Conservation (phyloP, 2,797 vertebrate genomes). For the Sebastes trivittatus region DNA sequence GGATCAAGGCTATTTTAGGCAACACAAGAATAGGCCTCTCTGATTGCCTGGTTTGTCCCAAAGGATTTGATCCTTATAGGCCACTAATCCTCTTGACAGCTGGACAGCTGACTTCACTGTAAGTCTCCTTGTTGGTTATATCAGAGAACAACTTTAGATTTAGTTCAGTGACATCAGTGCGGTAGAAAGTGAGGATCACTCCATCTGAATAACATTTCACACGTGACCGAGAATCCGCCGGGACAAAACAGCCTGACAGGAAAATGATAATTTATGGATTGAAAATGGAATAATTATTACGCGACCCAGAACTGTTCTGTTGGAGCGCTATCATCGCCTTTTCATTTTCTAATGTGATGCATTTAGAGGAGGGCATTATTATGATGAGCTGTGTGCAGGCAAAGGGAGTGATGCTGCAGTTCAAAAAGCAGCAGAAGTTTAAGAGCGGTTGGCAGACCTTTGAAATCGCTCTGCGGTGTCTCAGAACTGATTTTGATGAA, state of each 20-base stretch:
- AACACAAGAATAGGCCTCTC: conserved; percentile 4
- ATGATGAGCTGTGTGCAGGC: conserved; percentile 1
- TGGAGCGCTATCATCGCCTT: not conserved
- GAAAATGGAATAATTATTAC: conserved; percentile 23
- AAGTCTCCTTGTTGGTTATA: conserved; percentile 12
- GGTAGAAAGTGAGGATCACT: not conserved
- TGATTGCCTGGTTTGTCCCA: conserved; percentile 16
- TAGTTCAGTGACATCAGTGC: not conserved
- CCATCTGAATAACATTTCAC: not conserved
- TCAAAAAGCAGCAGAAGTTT: conserved; percentile 36
- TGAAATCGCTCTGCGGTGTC: not conserved
- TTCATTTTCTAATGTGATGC: conserved; percentile 4
- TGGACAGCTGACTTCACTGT: conserved; percentile 7
- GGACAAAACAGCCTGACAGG: not conserved
- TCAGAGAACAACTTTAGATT: conserved; percentile 20
- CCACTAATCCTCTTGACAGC: conserved; percentile 47
- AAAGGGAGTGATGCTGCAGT: conserved; percentile 8
- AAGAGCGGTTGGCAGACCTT: conserved; percentile 9
- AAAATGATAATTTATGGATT: conserved; percentile 24
- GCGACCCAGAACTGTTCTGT: not conserved
- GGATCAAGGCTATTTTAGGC: conserved; percentile 9
- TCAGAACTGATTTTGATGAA: conserved; percentile 25
- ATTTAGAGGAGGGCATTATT: not conserved
- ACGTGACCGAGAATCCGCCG: not conserved
- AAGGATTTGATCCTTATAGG: conserved; percentile 35